These are phyloP conservation scores for Emberiza fucata DNA, from an alignment of 2,113 vertebrate genomes.

Conservation along the genomic window DNA sequence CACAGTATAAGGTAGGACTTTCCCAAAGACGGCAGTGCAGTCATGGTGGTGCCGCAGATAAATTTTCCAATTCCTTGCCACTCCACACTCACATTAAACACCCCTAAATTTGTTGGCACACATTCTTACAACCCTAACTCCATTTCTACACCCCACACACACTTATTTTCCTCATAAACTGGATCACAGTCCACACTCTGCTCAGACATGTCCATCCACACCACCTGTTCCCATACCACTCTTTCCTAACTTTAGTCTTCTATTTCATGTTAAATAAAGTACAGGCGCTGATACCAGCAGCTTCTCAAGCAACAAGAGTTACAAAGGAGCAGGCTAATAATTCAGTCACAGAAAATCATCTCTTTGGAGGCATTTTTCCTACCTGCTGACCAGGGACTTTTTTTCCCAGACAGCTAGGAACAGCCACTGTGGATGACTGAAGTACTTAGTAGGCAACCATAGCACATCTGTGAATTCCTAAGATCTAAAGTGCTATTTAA, in stretches of 20 bases:
- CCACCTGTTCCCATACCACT: background rate
- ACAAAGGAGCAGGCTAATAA: background rate
- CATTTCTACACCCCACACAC: background rate
- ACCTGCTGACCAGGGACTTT: background rate
- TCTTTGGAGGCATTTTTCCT: background rate
- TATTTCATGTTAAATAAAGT: background rate
- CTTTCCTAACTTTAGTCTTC: background rate
- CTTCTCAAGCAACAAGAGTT: background rate
- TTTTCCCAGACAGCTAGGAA: background rate
- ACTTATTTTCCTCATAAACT: background rate
- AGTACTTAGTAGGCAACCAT: background rate
- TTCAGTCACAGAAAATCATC: background rate
- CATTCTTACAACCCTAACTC: background rate
- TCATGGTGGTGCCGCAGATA: background rate
- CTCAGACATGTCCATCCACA: background rate
- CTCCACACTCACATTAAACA: fast-evolving
- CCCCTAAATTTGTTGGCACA: background rate
- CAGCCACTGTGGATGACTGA: background rate
- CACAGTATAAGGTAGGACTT: background rate
- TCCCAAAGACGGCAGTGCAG: background rate
- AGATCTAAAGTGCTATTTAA: background rate
- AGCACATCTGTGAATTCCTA: background rate
- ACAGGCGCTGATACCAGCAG: background rate
- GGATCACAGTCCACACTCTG: background rate
- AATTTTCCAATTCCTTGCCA: background rate